Percentiles rank a stretch among this genome's conserved stretches.
These are phyloP conservation scores for Panthera leo DNA, from an alignment of 2,113 vertebrate genomes.

Conservation along the genomic window DNA sequence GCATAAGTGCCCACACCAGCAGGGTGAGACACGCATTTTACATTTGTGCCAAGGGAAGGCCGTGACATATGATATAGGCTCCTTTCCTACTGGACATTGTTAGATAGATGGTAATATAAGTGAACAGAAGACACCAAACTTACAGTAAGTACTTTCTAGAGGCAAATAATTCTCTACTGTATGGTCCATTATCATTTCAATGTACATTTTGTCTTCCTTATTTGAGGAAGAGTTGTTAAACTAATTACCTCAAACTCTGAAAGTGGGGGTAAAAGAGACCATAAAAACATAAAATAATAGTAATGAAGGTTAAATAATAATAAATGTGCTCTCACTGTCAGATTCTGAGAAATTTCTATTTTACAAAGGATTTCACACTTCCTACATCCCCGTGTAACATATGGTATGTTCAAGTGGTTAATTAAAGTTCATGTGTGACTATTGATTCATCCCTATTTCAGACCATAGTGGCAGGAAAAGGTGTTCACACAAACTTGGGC, in stretches of 20 bases:
- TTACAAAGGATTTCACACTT: constrained; percentile 67
- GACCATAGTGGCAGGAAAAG: constrained; percentile 43
- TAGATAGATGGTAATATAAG: not conserved
- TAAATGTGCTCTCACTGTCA: constrained; percentile 38
- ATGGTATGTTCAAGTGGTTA: constrained; percentile 61
- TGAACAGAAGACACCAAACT: not conserved
- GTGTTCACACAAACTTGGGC: not conserved
- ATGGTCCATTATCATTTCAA: not conserved
- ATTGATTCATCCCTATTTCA: constrained; percentile 61
- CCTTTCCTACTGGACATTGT: not conserved
- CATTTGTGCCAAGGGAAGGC: not conserved
- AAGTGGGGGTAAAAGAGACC: not conserved
- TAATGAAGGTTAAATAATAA: constrained; percentile 54
- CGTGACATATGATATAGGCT: not conserved
- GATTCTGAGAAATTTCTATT: constrained; percentile 68
- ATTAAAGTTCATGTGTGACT: constrained; percentile 63
- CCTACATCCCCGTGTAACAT: constrained; percentile 56
- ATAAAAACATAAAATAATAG: constrained; percentile 24
- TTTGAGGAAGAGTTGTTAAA: not conserved
- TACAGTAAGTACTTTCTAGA: not conserved
- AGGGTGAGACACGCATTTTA: not conserved
- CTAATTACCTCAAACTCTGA: constrained; percentile 20
- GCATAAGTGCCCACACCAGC: not conserved
- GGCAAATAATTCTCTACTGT: not conserved
- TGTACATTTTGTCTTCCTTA: not conserved